Evolutionary conservation across 92 coral and sea anemone genomes (phyloP), one percentile per base, ranked within the genome.

Genomic region (Scolanthus callimorphus): DNA sequence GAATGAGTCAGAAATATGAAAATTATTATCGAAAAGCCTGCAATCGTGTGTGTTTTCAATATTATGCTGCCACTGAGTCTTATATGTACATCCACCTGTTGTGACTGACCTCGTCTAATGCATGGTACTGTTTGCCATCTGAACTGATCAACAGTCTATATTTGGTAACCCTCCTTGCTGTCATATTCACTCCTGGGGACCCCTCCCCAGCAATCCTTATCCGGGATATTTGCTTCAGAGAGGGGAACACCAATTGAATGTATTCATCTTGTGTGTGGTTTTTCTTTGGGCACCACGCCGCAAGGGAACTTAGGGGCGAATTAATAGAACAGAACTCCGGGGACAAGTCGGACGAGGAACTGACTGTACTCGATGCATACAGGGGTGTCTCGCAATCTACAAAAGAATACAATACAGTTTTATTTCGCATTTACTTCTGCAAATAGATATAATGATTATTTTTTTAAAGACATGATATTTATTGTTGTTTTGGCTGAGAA

Each of bases 281-380:
- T 49, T 64, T 15, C 31, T 41, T 25, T 6, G 80, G 91, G 45
- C 91, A 85, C 91, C 91, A 85, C 0, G 83, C 86, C 8, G 82
- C 38, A 20, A 43, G 19, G 13, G 91, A 79, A 8, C 60, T 72
- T 30, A 85, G 49, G 27, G 58, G 49, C 51, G 91, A 86, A 64
- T 85, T 71, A 52, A 44, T 57, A 45, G 76, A 62, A 25, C 77
- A 79, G 29, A 48, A 79, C 12, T 63, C 26, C 17, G 63, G 65
- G 4, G 91, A 79, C 46, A 85, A 76, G 8, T 55, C 55, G 0
- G 91, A 85, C 17, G 91, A 85, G 47, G 91, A 75, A 34, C 83
- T 79, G 67, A 80, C 69, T 22, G 51, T 54, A 50, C 79, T 84
- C 51, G 8, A 62, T 15, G 74, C 27, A 43, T 79, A 47, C 6